phyloP scores from a whole-genome alignment of 1,140 invertebrate genomes.

The Bombus terrestris region DNA sequence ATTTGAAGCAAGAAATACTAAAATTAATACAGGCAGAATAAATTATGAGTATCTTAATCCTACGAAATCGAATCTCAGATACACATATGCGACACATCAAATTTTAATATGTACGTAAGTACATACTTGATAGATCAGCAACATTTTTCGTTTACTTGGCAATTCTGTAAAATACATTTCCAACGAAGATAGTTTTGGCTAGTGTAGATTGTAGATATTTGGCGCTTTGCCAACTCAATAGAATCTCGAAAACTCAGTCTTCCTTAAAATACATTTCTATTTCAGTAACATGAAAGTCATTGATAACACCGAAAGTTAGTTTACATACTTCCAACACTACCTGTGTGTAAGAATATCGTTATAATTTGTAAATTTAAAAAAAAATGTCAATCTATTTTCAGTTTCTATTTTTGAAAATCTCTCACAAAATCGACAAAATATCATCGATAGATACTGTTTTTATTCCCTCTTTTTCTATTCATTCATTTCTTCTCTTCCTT shows the following conservation, averaged over 20 bases:
- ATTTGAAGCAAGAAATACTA: not conserved
- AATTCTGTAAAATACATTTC: not conserved
- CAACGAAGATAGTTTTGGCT: not conserved
- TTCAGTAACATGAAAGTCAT: constrained; percentile 7
- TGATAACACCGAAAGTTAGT: constrained; percentile 9
- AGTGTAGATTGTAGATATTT: constrained; percentile 1
- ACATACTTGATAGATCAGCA: not conserved
- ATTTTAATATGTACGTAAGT: not conserved
- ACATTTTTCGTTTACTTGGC: constrained; percentile 10
- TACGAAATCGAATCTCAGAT: not conserved
- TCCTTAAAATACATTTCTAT: constrained; percentile 48
- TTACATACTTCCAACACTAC: not conserved
- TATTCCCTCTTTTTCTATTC: not conserved
- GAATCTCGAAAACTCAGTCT: constrained; percentile 27
- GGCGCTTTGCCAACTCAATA: constrained; percentile 28
- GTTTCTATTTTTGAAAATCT: not conserved
- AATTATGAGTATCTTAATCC: not conserved
- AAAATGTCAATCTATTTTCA: not conserved
- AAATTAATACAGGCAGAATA: not conserved
- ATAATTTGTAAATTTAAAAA: not conserved
- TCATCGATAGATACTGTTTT: not conserved
- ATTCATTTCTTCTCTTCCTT: not conserved
- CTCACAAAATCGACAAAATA: not conserved
- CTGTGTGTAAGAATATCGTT: not conserved
- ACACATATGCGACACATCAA: not conserved